Evolutionary conservation across 2,888 invertebrate species (phyloP).

Genomic region (Lordiphosa andalusiaca): DNA sequence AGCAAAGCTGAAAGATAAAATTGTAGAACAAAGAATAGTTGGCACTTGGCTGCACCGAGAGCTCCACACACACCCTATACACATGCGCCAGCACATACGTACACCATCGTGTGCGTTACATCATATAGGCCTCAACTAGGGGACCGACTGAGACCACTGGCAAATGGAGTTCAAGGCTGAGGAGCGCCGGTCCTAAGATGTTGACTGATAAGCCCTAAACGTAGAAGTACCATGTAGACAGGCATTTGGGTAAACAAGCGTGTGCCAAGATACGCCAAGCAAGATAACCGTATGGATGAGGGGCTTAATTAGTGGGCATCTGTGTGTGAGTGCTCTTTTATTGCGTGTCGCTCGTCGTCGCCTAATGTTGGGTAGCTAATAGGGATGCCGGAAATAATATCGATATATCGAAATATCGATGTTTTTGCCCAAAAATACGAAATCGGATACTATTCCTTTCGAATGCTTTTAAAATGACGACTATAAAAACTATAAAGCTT

Average conservation of each 20-base stretch:
- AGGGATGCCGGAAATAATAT: conserved; percentile 7
- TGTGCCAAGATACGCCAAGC: conserved; percentile 2
- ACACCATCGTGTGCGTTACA: too few relatives aligned
- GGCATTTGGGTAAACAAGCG: conserved; percentile 3
- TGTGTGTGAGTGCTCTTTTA: neutral
- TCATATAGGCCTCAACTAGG: neutral
- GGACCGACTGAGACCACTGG: neutral
- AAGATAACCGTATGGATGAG: conserved; percentile 3
- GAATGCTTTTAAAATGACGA: too few relatives aligned
- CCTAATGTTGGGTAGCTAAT: conserved; percentile 17
- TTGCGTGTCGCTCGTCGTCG: neutral
- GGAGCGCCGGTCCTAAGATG: neutral
- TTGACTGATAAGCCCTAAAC: neutral
- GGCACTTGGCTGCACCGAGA: conserved; percentile 13
- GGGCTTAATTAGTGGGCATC: too few relatives aligned
- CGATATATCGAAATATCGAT: too few relatives aligned
- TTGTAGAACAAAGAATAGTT: conserved; percentile 30
- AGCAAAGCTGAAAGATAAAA: conserved; percentile 12
- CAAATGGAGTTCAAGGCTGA: conserved; percentile 13
- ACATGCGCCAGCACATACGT: neutral
- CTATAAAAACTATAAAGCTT: too few relatives aligned
- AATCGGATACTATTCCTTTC: too few relatives aligned
- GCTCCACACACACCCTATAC: conserved; percentile 2
- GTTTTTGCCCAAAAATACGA: too few relatives aligned
- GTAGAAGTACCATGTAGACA: conserved; percentile 8